Conservation (phyloP, 2,888 invertebrate species). For the Calameuta pallipes region DNA sequence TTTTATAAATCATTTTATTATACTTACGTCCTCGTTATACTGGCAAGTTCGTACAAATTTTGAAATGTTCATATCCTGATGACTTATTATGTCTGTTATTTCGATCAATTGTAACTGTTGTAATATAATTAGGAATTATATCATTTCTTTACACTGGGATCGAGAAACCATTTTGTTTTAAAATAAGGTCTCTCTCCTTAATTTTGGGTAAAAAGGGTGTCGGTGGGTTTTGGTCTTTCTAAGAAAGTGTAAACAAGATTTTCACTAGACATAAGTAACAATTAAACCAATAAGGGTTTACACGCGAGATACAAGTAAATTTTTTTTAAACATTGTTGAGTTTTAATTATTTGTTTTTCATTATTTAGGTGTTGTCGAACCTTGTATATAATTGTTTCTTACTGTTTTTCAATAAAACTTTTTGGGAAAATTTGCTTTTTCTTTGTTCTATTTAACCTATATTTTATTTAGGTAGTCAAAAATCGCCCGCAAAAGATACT, state of each 20-base stretch:
- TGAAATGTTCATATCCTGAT: background rate
- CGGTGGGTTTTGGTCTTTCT: background rate
- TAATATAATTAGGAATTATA: background rate
- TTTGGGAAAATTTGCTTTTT: background rate
- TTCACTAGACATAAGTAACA: background rate
- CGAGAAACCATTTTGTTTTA: background rate
- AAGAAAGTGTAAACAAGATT: background rate
- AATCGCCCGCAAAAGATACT: too few relatives aligned
- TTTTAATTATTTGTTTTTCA: background rate
- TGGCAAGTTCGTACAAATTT: background rate
- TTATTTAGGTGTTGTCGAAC: background rate
- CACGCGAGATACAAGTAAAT: background rate
- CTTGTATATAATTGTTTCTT: background rate
- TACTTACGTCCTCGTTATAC: background rate
- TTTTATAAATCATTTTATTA: background rate
- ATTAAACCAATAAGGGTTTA: background rate
- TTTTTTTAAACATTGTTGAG: background rate
- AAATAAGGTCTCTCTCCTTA: background rate
- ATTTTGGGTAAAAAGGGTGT: background rate
- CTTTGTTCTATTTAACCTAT: background rate
- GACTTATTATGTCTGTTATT: background rate
- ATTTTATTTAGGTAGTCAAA: background rate
- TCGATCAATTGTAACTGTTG: background rate
- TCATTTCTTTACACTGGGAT: background rate
- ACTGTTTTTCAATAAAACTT: background rate